A percentile compares a stretch with the other conserved stretches of the same genome.
Evolutionary conservation across 2,888 invertebrate genomes (phyloP).

Genomic region (Leucophenga maculata): DNA sequence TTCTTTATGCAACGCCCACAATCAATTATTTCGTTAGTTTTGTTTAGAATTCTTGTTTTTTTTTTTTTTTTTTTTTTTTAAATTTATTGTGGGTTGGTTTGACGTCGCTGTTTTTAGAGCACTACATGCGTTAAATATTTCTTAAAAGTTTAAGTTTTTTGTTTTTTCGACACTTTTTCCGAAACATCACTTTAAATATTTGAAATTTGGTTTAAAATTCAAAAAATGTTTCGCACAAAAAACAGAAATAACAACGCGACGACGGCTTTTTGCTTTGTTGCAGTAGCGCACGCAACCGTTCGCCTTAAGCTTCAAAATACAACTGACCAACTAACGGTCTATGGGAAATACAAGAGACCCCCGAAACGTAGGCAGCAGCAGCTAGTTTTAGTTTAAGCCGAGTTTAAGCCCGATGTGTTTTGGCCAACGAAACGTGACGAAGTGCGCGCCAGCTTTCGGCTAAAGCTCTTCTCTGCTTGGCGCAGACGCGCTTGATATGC

Average conservation of each 20-base stretch:
- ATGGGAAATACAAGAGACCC: constrained; percentile 56
- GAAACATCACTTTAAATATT: constrained; percentile 57
- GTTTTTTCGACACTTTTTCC: constrained; percentile 27
- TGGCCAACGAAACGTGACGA: constrained; percentile 7
- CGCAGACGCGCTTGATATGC: constrained; percentile 6
- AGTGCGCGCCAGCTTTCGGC: constrained; percentile 1
- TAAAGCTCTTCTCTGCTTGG: constrained; percentile 1
- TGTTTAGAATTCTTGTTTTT: constrained; percentile 20
- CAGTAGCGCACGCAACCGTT: constrained; percentile 59
- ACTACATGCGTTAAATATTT: constrained; percentile 25
- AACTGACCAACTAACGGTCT: constrained; percentile 63
- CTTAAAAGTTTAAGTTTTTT: neutral
- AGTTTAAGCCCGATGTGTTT: neutral
- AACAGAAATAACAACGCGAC: constrained; percentile 21
- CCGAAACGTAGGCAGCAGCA: constrained; percentile 20
- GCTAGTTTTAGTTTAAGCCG: constrained; percentile 2
- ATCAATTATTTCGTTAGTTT: constrained; percentile 46
- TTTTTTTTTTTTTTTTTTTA: constrained; percentile 33
- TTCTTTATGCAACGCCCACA: constrained; percentile 49
- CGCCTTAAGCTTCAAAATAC: constrained; percentile 63
- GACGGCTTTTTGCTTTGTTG: constrained; percentile 42
- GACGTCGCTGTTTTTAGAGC: constrained; percentile 2
- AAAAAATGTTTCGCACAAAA: too few relatives aligned
- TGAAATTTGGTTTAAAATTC: too few relatives aligned
- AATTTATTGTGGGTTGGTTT: constrained; percentile 44